These are phyloP conservation scores for Calameuta filiformis DNA, from an alignment of 2,888 invertebrate genomes.

Conservation along the genomic window DNA sequence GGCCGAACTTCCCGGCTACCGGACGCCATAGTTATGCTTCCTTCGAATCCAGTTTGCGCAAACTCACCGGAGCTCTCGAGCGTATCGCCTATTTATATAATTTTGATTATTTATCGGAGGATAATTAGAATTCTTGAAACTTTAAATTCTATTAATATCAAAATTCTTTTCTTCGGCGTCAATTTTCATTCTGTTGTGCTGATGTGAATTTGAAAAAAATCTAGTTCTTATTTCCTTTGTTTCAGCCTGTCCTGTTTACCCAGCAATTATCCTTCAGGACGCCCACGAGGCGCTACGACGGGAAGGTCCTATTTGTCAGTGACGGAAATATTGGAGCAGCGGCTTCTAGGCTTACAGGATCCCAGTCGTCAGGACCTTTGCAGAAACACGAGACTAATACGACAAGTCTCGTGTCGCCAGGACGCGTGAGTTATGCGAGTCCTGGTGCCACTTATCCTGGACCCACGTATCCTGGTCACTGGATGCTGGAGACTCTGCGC, in stretches of 20 bases:
- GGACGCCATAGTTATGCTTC: neutral
- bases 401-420: conserved; percentile 28
- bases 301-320: conserved; percentile 23
- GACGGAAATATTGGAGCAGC: conserved; percentile 17
- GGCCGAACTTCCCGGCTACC: conserved; percentile 2
- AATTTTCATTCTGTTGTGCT: neutral
- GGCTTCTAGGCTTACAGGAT: neutral
- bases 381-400: conserved; percentile 38
- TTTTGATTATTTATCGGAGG: neutral
- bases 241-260: neutral
- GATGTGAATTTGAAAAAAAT: neutral
- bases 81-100: neutral
- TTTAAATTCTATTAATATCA: neutral
- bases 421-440: conserved; percentile 37
- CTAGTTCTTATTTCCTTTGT: neutral
- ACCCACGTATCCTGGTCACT: neutral
- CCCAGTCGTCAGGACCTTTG: conserved; percentile 13
- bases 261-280: neutral
- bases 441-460: conserved; percentile 29
- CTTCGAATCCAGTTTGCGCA: neutral
- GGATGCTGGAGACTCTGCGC: neutral
- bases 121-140: neutral
- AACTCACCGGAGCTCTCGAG: neutral
- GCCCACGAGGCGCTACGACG: conserved; percentile 11
- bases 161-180: neutral